phyloP scores from a whole-genome alignment of 1,140 invertebrate genomes.

The Pogonus chalceus region DNA sequence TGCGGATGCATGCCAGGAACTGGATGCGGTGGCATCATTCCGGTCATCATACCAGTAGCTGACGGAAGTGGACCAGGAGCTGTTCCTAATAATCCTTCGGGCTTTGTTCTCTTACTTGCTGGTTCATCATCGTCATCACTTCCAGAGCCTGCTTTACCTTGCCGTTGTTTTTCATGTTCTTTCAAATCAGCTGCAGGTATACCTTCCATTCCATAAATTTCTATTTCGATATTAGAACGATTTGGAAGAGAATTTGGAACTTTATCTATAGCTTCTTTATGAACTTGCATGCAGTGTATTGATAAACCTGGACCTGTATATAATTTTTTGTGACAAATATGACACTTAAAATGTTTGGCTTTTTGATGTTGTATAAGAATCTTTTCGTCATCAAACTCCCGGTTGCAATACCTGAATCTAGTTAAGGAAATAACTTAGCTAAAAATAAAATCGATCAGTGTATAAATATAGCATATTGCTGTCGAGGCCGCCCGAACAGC shows the following conservation, averaged over 20 bases:
- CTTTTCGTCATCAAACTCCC: conserved; percentile 99
- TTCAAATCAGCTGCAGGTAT: conserved; percentile 91
- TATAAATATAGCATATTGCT: conserved; percentile 22
- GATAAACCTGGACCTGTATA: conserved; percentile 96
- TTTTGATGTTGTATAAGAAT: conserved; percentile 99
- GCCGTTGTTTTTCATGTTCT: conserved; percentile 85
- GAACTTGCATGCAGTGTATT: conserved; percentile 99
- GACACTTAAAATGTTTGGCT: conserved; percentile 99
- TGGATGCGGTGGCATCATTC: conserved; percentile 48
- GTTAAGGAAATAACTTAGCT: conserved; percentile 36
- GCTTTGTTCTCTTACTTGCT: conserved; percentile 56
- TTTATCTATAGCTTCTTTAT: conserved; percentile 99
- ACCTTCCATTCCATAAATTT: conserved; percentile 99
- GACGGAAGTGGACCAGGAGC: conserved; percentile 39
- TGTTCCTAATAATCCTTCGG: conserved; percentile 47
- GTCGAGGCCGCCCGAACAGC: conserved; percentile 8
- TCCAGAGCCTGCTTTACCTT: conserved; percentile 44
- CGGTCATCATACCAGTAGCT: conserved; percentile 43
- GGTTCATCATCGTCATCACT: conserved; percentile 69
- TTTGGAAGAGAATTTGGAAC: conserved; percentile 97
- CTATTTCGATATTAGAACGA: conserved; percentile 97
- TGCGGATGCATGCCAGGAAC: conserved; percentile 42
- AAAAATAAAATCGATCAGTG: conserved; percentile 23
- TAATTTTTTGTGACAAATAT: conserved; percentile 98
- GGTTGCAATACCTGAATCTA: conserved; percentile 88